Base-by-base conservation (phyloP, 2,888 invertebrate species). In the Drosophila meridionalis region DNA sequence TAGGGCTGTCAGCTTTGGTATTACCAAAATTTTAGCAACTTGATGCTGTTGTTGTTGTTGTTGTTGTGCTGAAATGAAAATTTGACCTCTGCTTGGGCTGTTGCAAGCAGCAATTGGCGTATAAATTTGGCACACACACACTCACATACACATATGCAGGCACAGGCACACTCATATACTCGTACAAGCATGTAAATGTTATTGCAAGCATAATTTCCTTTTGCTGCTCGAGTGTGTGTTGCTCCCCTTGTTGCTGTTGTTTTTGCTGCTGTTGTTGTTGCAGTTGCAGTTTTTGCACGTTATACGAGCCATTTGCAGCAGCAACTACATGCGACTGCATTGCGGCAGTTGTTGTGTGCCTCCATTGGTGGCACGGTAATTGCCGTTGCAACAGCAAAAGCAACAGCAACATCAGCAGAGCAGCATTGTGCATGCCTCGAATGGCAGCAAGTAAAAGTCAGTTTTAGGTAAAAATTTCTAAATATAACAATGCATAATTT, bases 161-260 rank as follows among this genome's bases (percentile, higher is more conserved):
- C 58, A 50, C 36, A 80, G 69, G 50, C n/a, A 55, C 30, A 74
- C 72, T 59, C 45, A 26, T 50, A 58, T 45, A 67, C 47, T 67
- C 64, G 60, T 43, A 62, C 68, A 65, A 72, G 81, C 80, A 89
- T 91, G 91, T 83, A 85, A 88, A 91, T 87, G 89, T 91, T 91
- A 87, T 91, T 87, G 87, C 77, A 79, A 83, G 83, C 90, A 91
- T 91, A 91, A 91, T 91, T 91, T 92, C 81, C 85, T 52, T 78
- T 79, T 64, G 66, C 72, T 68, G 62, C 77, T 34, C 72, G 76
- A 75, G 70, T 65, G 69, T 72, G 78, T 70, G 69, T 56, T 63
- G 58, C 43, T 53, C 36, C 30, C 82, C 67, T 45, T 74, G 55
- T 57, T 74, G 57, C 52, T 53, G 32, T 28, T 60, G 61, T 30